These are phyloP conservation scores for Drosophila prolongata DNA, from an alignment of 2,888 invertebrate genomes.

Conservation along the genomic window DNA sequence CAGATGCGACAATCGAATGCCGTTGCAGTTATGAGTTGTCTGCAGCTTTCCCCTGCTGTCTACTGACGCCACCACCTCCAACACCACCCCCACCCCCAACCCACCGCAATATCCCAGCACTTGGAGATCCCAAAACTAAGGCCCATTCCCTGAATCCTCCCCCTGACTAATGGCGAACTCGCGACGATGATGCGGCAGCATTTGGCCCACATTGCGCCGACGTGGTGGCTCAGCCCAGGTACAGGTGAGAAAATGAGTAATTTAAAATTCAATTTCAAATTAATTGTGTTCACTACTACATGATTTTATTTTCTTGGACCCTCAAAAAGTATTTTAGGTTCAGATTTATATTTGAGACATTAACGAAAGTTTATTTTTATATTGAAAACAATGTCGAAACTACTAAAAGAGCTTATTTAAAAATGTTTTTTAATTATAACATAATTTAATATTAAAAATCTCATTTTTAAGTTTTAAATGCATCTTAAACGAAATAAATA, in stretches of 20 bases:
- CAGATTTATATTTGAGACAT: too few relatives aligned
- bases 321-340: too few relatives aligned
- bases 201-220: slow-evolving; percentile 69
- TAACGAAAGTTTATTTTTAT: too few relatives aligned
- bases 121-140: slow-evolving; percentile 5
- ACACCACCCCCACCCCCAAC: not conserved
- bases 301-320: too few relatives aligned
- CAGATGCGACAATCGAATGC: slow-evolving; percentile 42
- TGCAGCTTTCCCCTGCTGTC: slow-evolving; percentile 28
- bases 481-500: too few relatives aligned
- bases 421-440: too few relatives aligned
- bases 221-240: slow-evolving; percentile 12
- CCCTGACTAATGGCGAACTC: slow-evolving; percentile 60
- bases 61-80: too few relatives aligned
- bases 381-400: too few relatives aligned
- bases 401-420: too few relatives aligned
- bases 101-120: not conserved
- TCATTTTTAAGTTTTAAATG: too few relatives aligned
- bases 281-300: not conserved
- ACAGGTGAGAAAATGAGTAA: not conserved
- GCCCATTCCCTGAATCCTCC: slow-evolving; percentile 26
- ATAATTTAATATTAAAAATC: too few relatives aligned
- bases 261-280: not conserved
- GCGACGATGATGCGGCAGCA: slow-evolving; percentile 70
- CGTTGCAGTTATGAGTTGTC: slow-evolving; percentile 33